Evolutionary conservation across 2,888 invertebrate genomes (phyloP), one percentile per base, ranked within the genome.

Genomic region (Lepas anatifera): DNA sequence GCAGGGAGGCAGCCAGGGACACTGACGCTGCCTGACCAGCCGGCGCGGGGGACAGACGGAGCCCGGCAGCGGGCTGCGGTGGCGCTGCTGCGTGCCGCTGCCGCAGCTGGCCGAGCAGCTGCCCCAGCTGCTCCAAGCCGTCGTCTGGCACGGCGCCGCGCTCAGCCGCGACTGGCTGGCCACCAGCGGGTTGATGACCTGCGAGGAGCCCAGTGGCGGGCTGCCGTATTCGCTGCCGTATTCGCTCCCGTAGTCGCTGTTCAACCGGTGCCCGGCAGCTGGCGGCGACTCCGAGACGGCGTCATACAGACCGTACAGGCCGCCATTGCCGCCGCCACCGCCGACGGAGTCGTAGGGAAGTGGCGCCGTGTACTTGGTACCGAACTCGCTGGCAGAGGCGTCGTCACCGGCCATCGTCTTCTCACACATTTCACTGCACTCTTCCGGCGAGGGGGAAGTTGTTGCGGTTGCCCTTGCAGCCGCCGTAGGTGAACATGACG

Each of bases 201-300:
- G 64, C 2, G 39, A n/a, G 10, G 64, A 37, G n/a, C 39, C 35
- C 7, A 64, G 13, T n/a, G n/a, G n/a, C 63, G 37, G n/a, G n/a
- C 1, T 22, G 93, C 89, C 89, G 92, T 90, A 3, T 93, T 79
- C 0, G 89, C 88, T 1, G 85, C 83, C 32, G 32, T 58, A 58
- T 22, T 58, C 25, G 4, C 18, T 29, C 58, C 13, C 16, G n/a
- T n/a, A n/a, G n/a, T n/a, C n/a, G n/a, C n/a, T n/a, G 18, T 32
- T 32, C 18, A 18, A 58, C 32, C 18, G 3, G 18, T 8, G 2
- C 52, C 7, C 25, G 2, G 6, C 48, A 25, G 25, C 25, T 25
- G 48, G 48, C 48, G 48, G n/a, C n/a, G 48, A 8, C 48, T 0
- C 4, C 7, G 3, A 27, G 4, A 4, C 18, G 16, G 18, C 58